Conservation (phyloP, 2,888 invertebrate genomes). For the Nomada hirtipes region DNA sequence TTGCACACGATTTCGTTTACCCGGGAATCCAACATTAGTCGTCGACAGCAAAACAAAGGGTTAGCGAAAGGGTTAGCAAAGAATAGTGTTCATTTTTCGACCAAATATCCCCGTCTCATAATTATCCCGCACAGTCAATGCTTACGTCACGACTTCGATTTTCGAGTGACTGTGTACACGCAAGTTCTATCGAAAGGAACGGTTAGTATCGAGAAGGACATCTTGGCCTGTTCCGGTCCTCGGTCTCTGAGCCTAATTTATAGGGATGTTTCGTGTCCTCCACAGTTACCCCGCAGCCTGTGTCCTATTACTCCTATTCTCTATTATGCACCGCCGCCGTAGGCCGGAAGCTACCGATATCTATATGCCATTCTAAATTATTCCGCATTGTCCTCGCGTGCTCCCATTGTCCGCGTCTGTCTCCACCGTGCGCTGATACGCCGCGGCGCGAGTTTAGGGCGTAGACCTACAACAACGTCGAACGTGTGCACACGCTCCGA, state of each 20-base stretch:
- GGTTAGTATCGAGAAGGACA: not conserved
- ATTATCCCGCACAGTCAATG: too few relatives aligned
- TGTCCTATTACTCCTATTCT: constrained; percentile 83
- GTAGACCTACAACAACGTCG: constrained; percentile 74
- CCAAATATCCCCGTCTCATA: too few relatives aligned
- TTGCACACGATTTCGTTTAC: too few relatives aligned
- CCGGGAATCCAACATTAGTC: too few relatives aligned
- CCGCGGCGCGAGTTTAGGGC: constrained; percentile 77
- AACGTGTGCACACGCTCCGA: constrained; percentile 42
- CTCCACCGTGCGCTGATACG: constrained; percentile 81
- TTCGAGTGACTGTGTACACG: too few relatives aligned
- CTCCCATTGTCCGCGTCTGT: constrained; percentile 83
- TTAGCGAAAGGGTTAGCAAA: too few relatives aligned
- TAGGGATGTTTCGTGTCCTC: constrained; percentile 83
- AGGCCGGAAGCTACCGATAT: constrained; percentile 80
- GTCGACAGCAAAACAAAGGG: too few relatives aligned
- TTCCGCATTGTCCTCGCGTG: constrained; percentile 83
- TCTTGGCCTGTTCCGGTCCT: not conserved
- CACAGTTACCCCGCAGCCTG: constrained; percentile 81
- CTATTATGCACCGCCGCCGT: constrained; percentile 79
- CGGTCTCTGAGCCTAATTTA: constrained; percentile 77
- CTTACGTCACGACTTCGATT: too few relatives aligned
- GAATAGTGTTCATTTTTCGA: too few relatives aligned
- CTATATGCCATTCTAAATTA: constrained; percentile 84
- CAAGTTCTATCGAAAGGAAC: not conserved